phyloP scores from a whole-genome alignment of 2,888 invertebrate species.

The Abrostola tripartita region DNA sequence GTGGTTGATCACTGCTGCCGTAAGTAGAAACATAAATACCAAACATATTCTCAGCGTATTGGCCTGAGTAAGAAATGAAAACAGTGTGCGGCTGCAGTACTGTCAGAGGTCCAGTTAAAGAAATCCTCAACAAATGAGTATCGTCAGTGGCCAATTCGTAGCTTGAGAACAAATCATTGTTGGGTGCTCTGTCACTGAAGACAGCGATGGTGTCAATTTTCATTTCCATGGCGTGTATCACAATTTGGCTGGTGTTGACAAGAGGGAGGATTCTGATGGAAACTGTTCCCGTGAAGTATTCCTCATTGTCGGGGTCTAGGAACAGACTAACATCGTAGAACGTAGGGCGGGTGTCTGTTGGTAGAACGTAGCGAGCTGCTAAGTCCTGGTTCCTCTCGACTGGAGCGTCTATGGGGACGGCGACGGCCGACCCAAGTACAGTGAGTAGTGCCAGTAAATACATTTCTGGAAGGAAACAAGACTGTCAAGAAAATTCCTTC shows the following conservation, averaged over 20 bases:
- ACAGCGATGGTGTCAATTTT: conserved; percentile 66
- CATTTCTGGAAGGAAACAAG: conserved; percentile 74
- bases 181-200: conserved; percentile 47
- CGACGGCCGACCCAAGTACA: conserved; percentile 67
- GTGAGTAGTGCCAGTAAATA: conserved; percentile 71
- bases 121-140: conserved; percentile 85
- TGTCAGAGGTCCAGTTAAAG: conserved; percentile 68
- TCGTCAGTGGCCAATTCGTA: conserved; percentile 65
- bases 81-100: conserved; percentile 79
- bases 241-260: conserved; percentile 67
- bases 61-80: conserved; percentile 87
- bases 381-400: conserved; percentile 43
- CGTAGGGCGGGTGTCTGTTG: conserved; percentile 83
- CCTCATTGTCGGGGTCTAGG: conserved; percentile 78
- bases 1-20: conserved; percentile 53
- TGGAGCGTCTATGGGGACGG: conserved; percentile 58
- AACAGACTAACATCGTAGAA: conserved; percentile 85
- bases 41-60: conserved; percentile 88
- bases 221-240: conserved; percentile 84
- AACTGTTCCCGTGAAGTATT: conserved; percentile 81
- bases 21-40: conserved; percentile 90
- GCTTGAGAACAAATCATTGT: conserved; percentile 56
- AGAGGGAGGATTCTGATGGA: conserved; percentile 74
- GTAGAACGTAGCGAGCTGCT: conserved; percentile 82
- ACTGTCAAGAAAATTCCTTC: neutral